Percentiles rank a stretch among this genome's conserved stretches.
These are phyloP conservation scores for Hypsopygia costalis DNA, from an alignment of 2,888 invertebrate species.

Conservation along the genomic window DNA sequence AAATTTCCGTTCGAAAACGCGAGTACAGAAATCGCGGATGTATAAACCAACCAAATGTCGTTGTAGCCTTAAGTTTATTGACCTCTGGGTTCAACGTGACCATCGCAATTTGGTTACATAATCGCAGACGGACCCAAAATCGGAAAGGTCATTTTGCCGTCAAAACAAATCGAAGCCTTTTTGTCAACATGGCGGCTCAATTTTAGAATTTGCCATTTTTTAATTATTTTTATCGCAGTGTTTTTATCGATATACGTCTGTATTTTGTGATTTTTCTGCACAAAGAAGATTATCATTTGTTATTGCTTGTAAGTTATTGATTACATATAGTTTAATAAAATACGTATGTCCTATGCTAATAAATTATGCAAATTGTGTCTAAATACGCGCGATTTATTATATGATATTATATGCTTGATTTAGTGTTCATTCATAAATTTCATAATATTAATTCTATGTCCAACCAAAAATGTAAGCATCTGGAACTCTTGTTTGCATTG, in stretches of 20 bases:
- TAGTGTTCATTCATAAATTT: no score
- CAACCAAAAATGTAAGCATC: no score
- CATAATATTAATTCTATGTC: no score
- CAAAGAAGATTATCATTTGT: no score
- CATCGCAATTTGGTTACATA: slow-evolving; percentile 49
- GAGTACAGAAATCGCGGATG: slow-evolving; percentile 27
- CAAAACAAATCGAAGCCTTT: slow-evolving; percentile 75
- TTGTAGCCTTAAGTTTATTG: slow-evolving; percentile 28
- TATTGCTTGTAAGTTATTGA: no score
- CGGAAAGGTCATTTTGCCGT: slow-evolving; percentile 73
- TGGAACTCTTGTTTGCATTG: no score
- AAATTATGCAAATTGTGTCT: no score
- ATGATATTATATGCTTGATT: no score
- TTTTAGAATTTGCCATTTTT: slow-evolving; percentile 46
- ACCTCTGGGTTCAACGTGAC: slow-evolving; percentile 28
- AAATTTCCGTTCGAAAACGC: slow-evolving; percentile 23
- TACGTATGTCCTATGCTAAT: no score
- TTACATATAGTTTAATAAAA: no score
- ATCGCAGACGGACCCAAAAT: slow-evolving; percentile 66
- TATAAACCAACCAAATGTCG: slow-evolving; percentile 47
- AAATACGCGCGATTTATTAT: no score
- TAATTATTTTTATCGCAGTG: slow-evolving; percentile 23
- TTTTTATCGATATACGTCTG: background rate
- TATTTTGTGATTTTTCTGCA: no score
- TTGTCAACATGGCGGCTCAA: slow-evolving; percentile 71